Evolutionary conservation across 2,113 vertebrate genomes (phyloP).

Genomic region (Tachycineta bicolor): DNA sequence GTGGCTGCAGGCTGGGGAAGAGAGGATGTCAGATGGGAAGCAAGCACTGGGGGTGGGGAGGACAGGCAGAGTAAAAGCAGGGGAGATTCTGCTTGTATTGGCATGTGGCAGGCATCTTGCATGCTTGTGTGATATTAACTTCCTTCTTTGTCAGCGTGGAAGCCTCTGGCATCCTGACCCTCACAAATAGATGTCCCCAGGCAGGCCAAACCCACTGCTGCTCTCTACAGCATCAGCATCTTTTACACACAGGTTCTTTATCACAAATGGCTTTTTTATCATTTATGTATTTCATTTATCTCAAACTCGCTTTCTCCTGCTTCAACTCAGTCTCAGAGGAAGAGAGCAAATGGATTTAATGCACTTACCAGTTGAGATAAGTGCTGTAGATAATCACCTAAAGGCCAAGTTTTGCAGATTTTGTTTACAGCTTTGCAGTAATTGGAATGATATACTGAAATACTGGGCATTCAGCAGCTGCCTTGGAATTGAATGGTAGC

Average conservation of each 20-base stretch:
- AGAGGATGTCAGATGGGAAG: background rate
- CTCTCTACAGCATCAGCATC: background rate
- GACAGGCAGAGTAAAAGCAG: background rate
- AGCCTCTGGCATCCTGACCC: conserved; percentile 3
- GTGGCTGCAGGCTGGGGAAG: background rate
- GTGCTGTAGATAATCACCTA: background rate
- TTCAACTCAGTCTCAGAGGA: background rate
- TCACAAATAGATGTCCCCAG: background rate
- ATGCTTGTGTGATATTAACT: background rate
- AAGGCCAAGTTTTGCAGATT: background rate
- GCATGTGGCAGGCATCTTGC: background rate
- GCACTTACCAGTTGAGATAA: background rate
- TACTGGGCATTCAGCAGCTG: background rate
- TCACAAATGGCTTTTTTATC: background rate
- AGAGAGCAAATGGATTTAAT: background rate
- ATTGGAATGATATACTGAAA: background rate
- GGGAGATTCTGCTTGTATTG: background rate
- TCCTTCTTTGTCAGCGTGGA: background rate
- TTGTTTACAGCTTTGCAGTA: background rate
- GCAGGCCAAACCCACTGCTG: background rate
- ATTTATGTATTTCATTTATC: background rate
- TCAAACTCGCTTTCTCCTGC: background rate
- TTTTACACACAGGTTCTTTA: background rate
- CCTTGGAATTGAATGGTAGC: background rate
- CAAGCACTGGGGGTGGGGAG: background rate